These are phyloP conservation scores for Formicarius rufipectus DNA, from an alignment of 2,113 vertebrate genomes.

Conservation along the genomic window DNA sequence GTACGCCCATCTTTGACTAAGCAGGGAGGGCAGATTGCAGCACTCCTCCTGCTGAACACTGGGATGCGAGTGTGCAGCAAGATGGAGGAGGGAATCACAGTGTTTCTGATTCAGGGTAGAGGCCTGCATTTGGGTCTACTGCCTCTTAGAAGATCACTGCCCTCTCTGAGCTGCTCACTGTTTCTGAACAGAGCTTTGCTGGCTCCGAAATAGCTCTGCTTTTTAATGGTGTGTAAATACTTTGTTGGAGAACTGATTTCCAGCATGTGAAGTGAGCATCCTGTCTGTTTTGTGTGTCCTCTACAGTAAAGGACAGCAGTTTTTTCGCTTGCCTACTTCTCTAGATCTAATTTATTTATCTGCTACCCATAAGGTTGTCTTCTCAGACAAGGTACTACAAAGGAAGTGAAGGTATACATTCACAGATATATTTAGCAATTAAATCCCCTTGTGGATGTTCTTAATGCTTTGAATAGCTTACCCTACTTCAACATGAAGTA, in stretches of 20 bases:
- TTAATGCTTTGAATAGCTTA: conserved; percentile 21
- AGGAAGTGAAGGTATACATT: neutral
- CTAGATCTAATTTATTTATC: neutral
- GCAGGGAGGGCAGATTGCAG: neutral
- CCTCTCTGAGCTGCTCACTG: neutral
- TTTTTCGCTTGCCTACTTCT: neutral
- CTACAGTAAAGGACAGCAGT: neutral
- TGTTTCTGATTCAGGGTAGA: neutral
- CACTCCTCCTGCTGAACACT: fast-evolving
- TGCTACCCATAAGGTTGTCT: neutral
- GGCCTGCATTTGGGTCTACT: neutral
- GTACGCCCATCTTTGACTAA: fast-evolving
- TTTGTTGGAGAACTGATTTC: neutral
- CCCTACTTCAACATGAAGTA: neutral
- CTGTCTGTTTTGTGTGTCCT: neutral
- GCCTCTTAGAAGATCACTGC: neutral
- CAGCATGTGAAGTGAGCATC: fast-evolving
- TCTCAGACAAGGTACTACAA: neutral
- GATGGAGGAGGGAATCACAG: fast-evolving
- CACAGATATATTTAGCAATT: conserved; percentile 34
- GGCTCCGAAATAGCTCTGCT: neutral
- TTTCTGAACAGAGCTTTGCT: neutral
- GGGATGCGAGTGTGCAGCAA: neutral
- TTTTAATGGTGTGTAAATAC: neutral
- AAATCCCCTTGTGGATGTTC: neutral